Conservation (phyloP, 2,113 vertebrate species). For the Bufo gargarizans region DNA sequence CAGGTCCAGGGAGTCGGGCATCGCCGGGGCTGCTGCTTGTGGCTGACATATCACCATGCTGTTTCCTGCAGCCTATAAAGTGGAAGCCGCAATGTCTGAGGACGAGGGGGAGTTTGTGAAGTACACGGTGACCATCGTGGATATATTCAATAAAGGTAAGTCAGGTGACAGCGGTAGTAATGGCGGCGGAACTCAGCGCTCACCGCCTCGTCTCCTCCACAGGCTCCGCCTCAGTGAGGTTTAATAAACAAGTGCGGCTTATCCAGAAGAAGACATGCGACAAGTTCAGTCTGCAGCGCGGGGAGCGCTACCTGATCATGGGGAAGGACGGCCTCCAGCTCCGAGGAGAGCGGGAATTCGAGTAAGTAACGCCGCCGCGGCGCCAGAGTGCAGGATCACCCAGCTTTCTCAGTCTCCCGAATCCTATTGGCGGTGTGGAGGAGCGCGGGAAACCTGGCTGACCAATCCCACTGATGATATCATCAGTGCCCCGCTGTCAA, state of each 20-base stretch:
- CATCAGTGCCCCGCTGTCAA: no score
- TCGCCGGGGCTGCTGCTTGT: no score
- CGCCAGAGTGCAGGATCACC: neutral
- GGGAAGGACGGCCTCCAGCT: slow-evolving; percentile 80
- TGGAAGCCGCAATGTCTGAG: slow-evolving; percentile 72
- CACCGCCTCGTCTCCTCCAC: neutral
- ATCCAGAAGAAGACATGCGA: slow-evolving; percentile 83
- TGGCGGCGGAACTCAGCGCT: neutral
- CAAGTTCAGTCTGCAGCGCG: slow-evolving; percentile 69
- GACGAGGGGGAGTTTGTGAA: slow-evolving; percentile 84
- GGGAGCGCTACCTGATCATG: slow-evolving; percentile 84
- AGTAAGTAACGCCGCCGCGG: slow-evolving; percentile 64
- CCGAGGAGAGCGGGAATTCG: slow-evolving; percentile 67
- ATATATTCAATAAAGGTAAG: slow-evolving; percentile 81
- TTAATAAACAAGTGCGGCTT: slow-evolving; percentile 75
- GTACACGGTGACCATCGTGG: slow-evolving; percentile 77
- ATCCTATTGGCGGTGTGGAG: no score
- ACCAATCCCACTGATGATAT: no score
- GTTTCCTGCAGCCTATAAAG: slow-evolving; percentile 77
- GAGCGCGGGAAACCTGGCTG: no score
- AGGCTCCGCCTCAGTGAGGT: slow-evolving; percentile 72
- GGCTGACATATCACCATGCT: no score
- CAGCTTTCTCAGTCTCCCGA: no score
- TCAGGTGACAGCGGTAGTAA: neutral
- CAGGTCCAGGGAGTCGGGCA: no score